phyloP scores from a whole-genome alignment of 1,140 invertebrate species.

The Anastrepha ludens region DNA sequence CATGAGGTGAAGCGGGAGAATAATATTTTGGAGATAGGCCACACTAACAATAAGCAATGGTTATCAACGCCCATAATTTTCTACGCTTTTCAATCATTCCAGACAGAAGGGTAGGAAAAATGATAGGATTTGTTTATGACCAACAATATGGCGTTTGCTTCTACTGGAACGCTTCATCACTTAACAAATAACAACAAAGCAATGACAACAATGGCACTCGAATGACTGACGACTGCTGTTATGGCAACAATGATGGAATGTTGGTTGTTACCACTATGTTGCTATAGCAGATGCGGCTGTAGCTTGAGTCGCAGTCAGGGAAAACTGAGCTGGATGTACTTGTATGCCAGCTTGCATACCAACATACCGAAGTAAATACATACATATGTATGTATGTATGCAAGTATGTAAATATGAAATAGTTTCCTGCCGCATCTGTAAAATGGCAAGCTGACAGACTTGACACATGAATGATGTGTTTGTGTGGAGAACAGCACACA shows the following conservation, averaged over 20 bases:
- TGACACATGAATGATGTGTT: slow-evolving; percentile 52
- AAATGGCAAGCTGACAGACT: slow-evolving; percentile 37
- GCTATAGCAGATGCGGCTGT: slow-evolving; percentile 24
- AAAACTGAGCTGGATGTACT: background rate
- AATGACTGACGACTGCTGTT: slow-evolving; percentile 48
- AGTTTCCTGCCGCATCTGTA: slow-evolving; percentile 48
- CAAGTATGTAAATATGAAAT: background rate
- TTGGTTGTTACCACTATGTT: slow-evolving; percentile 26
- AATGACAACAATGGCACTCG: slow-evolving; percentile 19
- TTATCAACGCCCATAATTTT: background rate
- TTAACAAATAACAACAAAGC: slow-evolving; percentile 27
- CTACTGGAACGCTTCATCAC: background rate
- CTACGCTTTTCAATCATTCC: slow-evolving; percentile 9
- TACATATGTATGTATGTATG: background rate
- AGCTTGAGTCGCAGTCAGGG: background rate
- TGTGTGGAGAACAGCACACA: slow-evolving; percentile 32
- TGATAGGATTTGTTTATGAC: background rate
- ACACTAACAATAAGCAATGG: background rate
- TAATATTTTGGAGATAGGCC: no score
- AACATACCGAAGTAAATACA: background rate
- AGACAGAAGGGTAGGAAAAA: background rate
- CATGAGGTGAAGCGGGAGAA: no score
- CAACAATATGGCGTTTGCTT: slow-evolving; percentile 57
- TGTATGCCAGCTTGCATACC: background rate
- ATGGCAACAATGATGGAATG: slow-evolving; percentile 48